Base-by-base conservation (phyloP, 2,888 invertebrate genomes). In the Megaustenia siamemsis region DNA sequence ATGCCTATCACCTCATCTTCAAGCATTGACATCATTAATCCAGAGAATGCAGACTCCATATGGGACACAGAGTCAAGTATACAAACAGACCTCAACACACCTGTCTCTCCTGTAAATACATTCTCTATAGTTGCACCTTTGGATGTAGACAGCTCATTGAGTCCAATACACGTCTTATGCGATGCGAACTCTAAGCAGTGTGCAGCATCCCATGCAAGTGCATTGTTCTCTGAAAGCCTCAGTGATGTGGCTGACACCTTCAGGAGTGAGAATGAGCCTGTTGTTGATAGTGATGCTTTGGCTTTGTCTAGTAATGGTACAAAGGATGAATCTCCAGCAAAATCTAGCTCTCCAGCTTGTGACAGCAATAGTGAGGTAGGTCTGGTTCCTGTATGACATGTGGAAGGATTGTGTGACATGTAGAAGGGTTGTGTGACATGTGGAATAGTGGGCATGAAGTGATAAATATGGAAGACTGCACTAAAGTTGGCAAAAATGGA, bases 341-440 rank as follows among this genome's bases (percentile, higher is more conserved):
- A 87, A 43, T 86, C 89, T 21, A 87, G 87, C 28, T 90, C 90
- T 40, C 89, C 90, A 35, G 86, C 88, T 86, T 91, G 91, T 90
- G 92, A 92, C 90, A 90, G 87, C 86, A 89, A 89, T 38, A 92
- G 91, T 89, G 90, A 89, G 88, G 91, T 91, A 78, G 77, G 89
- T 79, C n/a, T 6, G 43, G 6, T 73, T 40, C 8, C 43, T n/a
- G n/a, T n/a, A n/a, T n/a, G n/a, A n/a, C n/a, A n/a, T n/a, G n/a
- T n/a, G n/a, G n/a, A n/a, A n/a, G n/a, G n/a, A n/a, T n/a, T n/a
- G n/a, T n/a, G n/a, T n/a, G n/a, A n/a, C n/a, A n/a, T n/a, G n/a
- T n/a, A n/a, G n/a, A n/a, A n/a, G n/a, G n/a, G n/a, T n/a, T n/a
- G n/a, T n/a, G n/a, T n/a, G n/a, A n/a, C n/a, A n/a, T n/a, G n/a